phyloP scores from a whole-genome alignment of 2,888 invertebrate species.

The Cataglyphis rosenhaueri region DNA sequence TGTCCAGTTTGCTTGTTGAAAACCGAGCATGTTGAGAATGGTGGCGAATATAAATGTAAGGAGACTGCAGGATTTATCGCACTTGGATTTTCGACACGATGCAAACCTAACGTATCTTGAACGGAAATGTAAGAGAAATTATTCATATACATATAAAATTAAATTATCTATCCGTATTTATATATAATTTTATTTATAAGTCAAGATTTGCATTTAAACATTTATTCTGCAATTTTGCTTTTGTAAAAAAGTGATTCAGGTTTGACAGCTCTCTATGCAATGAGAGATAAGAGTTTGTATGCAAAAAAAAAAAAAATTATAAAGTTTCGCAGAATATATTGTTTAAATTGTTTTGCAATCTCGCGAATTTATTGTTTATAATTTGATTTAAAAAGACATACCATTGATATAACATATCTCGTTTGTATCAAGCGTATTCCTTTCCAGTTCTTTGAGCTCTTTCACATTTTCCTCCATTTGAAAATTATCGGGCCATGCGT shows the following conservation, averaged over 20 bases:
- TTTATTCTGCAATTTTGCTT: neutral
- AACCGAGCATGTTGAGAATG: conserved; percentile 94
- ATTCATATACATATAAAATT: neutral
- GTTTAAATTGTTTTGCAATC: too few relatives aligned
- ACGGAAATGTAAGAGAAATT: conserved; percentile 62
- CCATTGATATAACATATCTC: conserved; percentile 98
- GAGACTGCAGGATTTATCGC: conserved; percentile 96
- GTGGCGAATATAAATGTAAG: conserved; percentile 98
- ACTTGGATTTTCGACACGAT: conserved; percentile 97
- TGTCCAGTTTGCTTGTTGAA: conserved; percentile 97
- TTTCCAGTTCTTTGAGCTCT: conserved; percentile 89
- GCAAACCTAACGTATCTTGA: conserved; percentile 96
- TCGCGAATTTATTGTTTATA: neutral
- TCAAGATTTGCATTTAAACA: neutral
- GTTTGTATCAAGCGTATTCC: conserved; percentile 89
- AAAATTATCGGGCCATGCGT: conserved; percentile 90
- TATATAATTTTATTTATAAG: conserved; percentile 20
- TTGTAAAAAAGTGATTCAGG: neutral
- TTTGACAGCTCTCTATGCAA: neutral
- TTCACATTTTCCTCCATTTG: conserved; percentile 84
- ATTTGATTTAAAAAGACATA: conserved; percentile 84
- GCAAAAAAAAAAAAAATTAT: neutral
- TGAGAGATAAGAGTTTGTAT: neutral
- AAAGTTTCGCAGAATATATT: neutral
- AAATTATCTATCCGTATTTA: neutral